Conservation (phyloP, 2,113 vertebrate species). For the Haliaeetus leucogaster region DNA sequence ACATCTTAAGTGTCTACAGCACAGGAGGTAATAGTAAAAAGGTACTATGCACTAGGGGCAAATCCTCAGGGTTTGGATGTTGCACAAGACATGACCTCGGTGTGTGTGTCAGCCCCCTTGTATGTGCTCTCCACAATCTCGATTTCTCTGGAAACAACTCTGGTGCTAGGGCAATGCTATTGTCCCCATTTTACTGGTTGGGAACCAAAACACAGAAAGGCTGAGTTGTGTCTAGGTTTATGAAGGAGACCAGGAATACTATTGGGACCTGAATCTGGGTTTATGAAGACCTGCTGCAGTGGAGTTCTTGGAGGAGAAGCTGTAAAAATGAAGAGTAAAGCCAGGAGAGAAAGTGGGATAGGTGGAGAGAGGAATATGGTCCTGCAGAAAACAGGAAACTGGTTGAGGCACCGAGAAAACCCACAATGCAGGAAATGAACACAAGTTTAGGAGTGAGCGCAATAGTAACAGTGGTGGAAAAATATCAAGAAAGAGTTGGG, state of each 20-base stretch:
- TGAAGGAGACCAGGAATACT: not conserved
- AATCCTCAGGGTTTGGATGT: not conserved
- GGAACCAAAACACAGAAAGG: not conserved
- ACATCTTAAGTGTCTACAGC: not conserved
- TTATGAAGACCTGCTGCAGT: not conserved
- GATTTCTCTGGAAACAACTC: not conserved
- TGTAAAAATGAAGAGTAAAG: not conserved
- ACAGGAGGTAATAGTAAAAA: not conserved
- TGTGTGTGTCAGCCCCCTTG: fast-evolving
- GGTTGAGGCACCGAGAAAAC: not conserved
- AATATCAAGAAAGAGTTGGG: not conserved
- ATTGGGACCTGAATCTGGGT: not conserved
- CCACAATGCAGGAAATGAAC: fast-evolving
- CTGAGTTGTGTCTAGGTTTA: not conserved
- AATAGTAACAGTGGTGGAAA: not conserved
- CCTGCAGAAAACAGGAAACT: not conserved
- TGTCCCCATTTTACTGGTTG: not conserved
- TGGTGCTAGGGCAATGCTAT: not conserved
- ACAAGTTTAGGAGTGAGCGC: not conserved
- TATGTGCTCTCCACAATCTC: not conserved
- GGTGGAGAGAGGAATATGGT: not conserved
- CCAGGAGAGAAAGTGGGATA: not conserved
- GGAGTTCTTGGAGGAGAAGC: not conserved
- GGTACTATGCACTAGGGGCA: not conserved
- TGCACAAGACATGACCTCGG: fast-evolving